Base-by-base conservation (phyloP, 2,888 invertebrate species). In the Glyphotaelius pellucidus region DNA sequence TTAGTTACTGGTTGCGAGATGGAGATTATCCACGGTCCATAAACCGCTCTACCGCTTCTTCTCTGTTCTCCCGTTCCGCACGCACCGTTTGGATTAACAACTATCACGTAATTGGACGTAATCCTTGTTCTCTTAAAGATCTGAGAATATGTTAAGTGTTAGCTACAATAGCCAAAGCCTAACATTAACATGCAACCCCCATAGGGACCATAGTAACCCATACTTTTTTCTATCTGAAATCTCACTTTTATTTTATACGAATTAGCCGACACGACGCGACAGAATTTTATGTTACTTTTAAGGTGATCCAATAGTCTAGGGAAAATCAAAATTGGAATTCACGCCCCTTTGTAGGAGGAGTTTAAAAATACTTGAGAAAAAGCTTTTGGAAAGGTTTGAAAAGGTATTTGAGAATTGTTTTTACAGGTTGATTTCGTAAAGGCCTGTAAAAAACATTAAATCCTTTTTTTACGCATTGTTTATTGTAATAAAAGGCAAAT, bases 1-100 rank as follows among this genome's bases (percentile, higher is more conserved):
- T 83, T 83, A 25, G 83, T 83, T 35, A 83, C 83, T 35, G 38
- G 25, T 83, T 32, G 35, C 19, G 83, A 38, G 32, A 15, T 31
- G 19, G 30, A 81, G 30, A 32, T 31, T 19, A 35, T 83, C 32
- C 83, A 7, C 35, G 35, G 7, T 25, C 35, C 25, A 11, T 83
- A 31, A 83, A 89, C n/a, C n/a, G 19, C 31, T 80, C 67, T 7
- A 67, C 67, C 67, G 25, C 67, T 67, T n/a, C 67, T 67, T 67
- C 67, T 19, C 19, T 47, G 31, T 30, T 35, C 32, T n/a, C 81
- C 42, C 32, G 90, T 90, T 90, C 90, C 86, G 90, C 85, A 67
- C 86, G 90, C 90, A 88, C n/a, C 90, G 30, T 32, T 32, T 31
- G 42, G 87, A 87, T 91, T 91, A 91, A 91, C 91, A 91, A 30